Evolutionary conservation across 2,797 vertebrate genomes (phyloP), one percentile per base, ranked within the genome.

Genomic region (Alauda arvensis): DNA sequence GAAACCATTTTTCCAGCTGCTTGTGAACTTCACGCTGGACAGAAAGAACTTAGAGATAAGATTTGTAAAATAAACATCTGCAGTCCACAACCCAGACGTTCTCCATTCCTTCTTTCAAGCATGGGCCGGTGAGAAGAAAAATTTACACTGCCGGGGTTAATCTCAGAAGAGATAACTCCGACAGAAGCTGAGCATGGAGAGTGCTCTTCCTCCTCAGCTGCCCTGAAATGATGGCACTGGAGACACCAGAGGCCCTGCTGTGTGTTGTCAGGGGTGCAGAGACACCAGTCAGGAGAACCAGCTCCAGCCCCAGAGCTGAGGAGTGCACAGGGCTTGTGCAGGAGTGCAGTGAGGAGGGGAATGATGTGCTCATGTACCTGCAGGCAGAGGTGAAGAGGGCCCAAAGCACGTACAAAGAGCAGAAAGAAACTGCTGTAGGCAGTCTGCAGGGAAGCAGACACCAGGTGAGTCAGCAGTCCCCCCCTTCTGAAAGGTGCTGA

Each of bases 381-480:
- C 29, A 71, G 71, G 17, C 5, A 15, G 34, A 83, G 39, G 42
- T n/a, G 39, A 75, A 52, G 37, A 21, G 71, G 7, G 57, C 24
- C 66, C 55, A 74, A 34, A 46, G 46, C 62, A 69, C 14, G 4
- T 31, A 25, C 2, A 53, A 28, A 72, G 16, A 85, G 55, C 62
- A 85, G 74, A 75, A 67, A 67, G 15, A 21, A 71, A 17, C 40
- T 75, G 55, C 49, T 77, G 66, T 37, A 63, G 39, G 28, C 42
- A 62, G 43, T 37, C 56, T 72, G 55, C 82, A 77, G 69, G 78
- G 68, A 53, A 75, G 55, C 52, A 61, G 71, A 77, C 37, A 29
- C 25, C 3, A 2, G 40, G 43, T 89, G 89, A 95, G 85, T 94
- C 87, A 91, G 79, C 79, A 75, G 26, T 63, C 55, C 62, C 62